These are phyloP conservation scores for Rhinogobius similis DNA, from an alignment of 2,113 vertebrate genomes.

Conservation along the genomic window DNA sequence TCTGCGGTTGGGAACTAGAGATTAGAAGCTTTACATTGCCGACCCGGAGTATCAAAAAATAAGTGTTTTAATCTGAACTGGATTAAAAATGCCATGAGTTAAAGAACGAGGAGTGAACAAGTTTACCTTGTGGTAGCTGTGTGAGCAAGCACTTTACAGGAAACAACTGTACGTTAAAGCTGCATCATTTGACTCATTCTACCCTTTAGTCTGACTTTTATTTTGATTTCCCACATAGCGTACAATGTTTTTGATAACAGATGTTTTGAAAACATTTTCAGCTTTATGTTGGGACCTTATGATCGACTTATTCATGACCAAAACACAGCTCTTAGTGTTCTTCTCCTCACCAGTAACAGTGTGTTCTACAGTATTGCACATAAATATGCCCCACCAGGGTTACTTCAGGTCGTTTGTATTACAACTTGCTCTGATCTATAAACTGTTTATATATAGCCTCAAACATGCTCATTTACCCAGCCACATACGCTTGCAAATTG, in stretches of 20 bases:
- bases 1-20: conserved; percentile 78
- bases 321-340: too few species aligned
- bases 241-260: neutral
- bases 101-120: conserved; percentile 69
- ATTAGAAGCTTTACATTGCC: conserved; percentile 79
- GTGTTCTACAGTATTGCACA: neutral
- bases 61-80: conserved; percentile 75
- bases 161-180: conserved; percentile 32
- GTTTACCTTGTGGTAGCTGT: conserved; percentile 48
- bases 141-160: conserved; percentile 59
- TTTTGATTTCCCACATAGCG: neutral
- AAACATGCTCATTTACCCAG: conserved; percentile 4
- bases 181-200: neutral
- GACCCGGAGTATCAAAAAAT: conserved; percentile 63
- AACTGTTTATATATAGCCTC: conserved; percentile 10
- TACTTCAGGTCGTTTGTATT: conserved; percentile 10
- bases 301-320: neutral
- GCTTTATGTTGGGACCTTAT: neutral
- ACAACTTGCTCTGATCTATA: conserved; percentile 9
- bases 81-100: conserved; percentile 69
- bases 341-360: too few species aligned
- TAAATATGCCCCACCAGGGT: neutral
- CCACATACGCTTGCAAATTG: conserved; percentile 38
- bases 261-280: neutral
- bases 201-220: neutral